These are phyloP conservation scores for Pelodytes ibericus DNA, from an alignment of 2,797 vertebrate species.

Conservation along the genomic window DNA sequence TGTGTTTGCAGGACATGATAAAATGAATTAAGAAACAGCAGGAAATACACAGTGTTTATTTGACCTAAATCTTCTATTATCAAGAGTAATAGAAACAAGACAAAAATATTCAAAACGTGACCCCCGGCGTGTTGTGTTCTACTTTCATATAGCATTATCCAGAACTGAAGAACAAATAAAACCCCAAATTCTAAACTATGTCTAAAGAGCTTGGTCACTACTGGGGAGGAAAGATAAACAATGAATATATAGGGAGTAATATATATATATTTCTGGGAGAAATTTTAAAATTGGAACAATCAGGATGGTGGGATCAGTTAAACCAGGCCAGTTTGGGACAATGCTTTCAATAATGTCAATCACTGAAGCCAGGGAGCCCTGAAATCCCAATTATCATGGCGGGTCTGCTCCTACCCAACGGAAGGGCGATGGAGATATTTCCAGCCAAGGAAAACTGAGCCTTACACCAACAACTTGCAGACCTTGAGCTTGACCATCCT, in stretches of 20 bases:
- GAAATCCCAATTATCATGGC: too few relatives aligned
- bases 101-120: constrained; percentile 19
- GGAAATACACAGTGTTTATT: constrained; percentile 15
- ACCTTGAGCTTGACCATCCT: too few relatives aligned
- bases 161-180: background rate
- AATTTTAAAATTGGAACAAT: too few relatives aligned
- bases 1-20: constrained; percentile 25
- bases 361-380: too few relatives aligned
- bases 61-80: constrained; percentile 37
- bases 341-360: too few relatives aligned
- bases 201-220: background rate
- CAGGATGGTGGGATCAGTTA: too few relatives aligned
- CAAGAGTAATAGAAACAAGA: constrained; percentile 25
- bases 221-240: background rate
- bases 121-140: background rate
- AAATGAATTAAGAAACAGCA: background rate
- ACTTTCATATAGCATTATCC: background rate
- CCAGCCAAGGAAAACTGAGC: too few relatives aligned
- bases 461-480: too few relatives aligned
- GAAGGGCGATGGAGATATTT: too few relatives aligned
- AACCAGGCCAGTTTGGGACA: too few relatives aligned
- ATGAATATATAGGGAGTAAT: background rate
- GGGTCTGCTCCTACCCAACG: too few relatives aligned
- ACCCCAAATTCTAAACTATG: background rate
- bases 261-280: too few relatives aligned